Evolutionary conservation across 1,140 invertebrate genomes (phyloP).

Genomic region (Pachypeltis micranthus): DNA sequence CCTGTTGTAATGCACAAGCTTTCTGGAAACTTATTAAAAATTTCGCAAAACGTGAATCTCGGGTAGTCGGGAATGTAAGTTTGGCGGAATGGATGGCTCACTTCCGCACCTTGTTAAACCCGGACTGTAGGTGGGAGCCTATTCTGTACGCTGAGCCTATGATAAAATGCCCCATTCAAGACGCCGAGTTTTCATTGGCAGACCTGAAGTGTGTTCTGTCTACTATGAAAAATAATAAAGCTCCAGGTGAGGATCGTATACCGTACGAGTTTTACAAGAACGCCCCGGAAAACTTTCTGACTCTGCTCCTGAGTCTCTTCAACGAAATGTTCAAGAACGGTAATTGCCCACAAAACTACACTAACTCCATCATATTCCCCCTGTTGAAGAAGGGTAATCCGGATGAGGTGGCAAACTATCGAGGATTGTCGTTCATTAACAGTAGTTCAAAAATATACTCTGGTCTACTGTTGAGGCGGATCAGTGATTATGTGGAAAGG

Average conservation of each 20-base stretch:
- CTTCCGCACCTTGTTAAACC: slow-evolving; percentile 7
- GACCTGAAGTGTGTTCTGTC: neutral
- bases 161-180: neutral
- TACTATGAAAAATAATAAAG: slow-evolving; percentile 9
- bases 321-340: neutral
- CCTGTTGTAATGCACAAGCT: no score
- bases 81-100: neutral
- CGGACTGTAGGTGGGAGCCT: neutral
- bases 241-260: slow-evolving; percentile 11
- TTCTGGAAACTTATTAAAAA: no score
- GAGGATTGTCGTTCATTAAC: slow-evolving; percentile 27
- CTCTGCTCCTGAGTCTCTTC: neutral
- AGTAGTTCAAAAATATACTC: slow-evolving; percentile 26
- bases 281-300: slow-evolving; percentile 4
- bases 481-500: slow-evolving; percentile 22
- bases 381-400: slow-evolving; percentile 23
- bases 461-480: slow-evolving; percentile 22
- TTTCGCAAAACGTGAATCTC: no score
- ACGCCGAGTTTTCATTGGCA: neutral
- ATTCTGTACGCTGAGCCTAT: neutral
- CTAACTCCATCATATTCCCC: slow-evolving; percentile 11
- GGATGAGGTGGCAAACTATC: slow-evolving; percentile 26
- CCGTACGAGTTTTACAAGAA: slow-evolving; percentile 16
- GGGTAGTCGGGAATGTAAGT: no score
- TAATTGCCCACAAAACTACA: neutral